Evolutionary conservation across 2,797 vertebrate species (phyloP).

Genomic region (Sebastolobus altivelis): DNA sequence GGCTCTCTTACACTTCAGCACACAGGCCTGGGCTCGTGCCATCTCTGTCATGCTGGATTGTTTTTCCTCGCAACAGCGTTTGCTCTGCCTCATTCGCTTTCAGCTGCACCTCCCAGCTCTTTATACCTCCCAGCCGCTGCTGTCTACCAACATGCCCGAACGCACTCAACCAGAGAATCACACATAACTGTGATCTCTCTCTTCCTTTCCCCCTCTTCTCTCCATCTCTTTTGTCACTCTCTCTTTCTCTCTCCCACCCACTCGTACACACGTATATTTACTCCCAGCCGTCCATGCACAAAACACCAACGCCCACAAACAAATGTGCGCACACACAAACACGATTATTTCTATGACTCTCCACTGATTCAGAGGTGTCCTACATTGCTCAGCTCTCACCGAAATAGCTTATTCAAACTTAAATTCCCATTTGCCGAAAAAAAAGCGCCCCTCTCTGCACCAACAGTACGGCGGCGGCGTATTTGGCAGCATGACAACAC

Average conservation of each 20-base stretch:
- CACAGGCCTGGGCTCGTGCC: conserved; percentile 21
- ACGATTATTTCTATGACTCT: conserved; percentile 34
- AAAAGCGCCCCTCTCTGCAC: conserved; percentile 21
- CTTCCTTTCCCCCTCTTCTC: background rate
- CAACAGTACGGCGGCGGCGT: conserved; percentile 19
- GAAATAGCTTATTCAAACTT: conserved; percentile 59
- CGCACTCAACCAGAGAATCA: conserved; percentile 55
- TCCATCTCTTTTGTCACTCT: conserved; percentile 15
- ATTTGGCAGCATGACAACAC: conserved; percentile 56
- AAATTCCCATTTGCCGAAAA: conserved; percentile 42
- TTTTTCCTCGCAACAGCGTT: conserved; percentile 44
- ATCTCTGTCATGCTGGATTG: conserved; percentile 52
- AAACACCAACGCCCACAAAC: conserved; percentile 44
- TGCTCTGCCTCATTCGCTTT: conserved; percentile 62
- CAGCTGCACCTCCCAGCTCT: conserved; percentile 56
- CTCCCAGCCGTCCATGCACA: conserved; percentile 29
- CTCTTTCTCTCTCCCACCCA: conserved; percentile 37
- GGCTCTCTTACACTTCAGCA: conserved; percentile 44
- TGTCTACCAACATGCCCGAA: conserved; percentile 47
- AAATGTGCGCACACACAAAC: conserved; percentile 6
- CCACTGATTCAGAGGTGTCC: conserved; percentile 42
- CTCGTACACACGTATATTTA: conserved; percentile 46
- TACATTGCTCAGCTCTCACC: conserved; percentile 39
- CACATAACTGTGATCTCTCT: conserved; percentile 48
- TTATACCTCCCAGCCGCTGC: conserved; percentile 39